These are phyloP conservation scores for Phalanger gymnotis DNA, from an alignment of 2,797 vertebrate species.

Conservation along the genomic window DNA sequence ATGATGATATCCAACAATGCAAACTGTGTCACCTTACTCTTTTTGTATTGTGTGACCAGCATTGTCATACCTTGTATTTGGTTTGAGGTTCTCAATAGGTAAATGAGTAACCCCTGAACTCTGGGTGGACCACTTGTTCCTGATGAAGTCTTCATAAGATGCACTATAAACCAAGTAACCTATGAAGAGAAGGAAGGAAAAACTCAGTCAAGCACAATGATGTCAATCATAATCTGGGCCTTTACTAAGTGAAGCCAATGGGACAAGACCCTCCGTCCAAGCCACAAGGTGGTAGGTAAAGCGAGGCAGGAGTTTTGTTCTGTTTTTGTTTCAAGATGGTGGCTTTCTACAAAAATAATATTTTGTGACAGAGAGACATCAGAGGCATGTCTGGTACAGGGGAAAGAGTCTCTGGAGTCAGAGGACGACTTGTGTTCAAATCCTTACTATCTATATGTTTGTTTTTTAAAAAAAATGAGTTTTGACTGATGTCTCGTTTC, in stretches of 20 bases:
- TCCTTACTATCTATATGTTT: background rate
- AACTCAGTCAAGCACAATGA: background rate
- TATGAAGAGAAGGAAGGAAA: slow-evolving; percentile 72
- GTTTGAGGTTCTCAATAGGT: slow-evolving; percentile 98
- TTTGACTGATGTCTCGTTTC: background rate
- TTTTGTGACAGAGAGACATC: background rate
- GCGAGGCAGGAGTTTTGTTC: background rate
- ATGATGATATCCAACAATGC: background rate
- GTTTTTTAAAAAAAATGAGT: background rate
- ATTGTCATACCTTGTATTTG: slow-evolving; percentile 93
- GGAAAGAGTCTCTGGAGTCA: background rate
- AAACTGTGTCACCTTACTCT: background rate
- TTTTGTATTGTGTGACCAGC: background rate
- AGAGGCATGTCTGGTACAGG: background rate
- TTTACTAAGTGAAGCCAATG: fast-evolving
- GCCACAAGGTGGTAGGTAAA: background rate
- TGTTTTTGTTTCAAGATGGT: background rate
- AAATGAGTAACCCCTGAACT: slow-evolving; percentile 90
- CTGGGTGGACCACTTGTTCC: slow-evolving; percentile 94
- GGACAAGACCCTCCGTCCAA: fast-evolving
- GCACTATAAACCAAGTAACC: slow-evolving; percentile 98
- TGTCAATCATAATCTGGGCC: background rate
- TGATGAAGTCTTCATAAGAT: slow-evolving; percentile 96
- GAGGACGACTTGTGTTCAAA: background rate
- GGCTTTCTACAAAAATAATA: background rate